Evolutionary conservation across 2,797 vertebrate species (phyloP), one percentile per base, ranked within the genome.

Genomic region (Thalassophryne amazonica): DNA sequence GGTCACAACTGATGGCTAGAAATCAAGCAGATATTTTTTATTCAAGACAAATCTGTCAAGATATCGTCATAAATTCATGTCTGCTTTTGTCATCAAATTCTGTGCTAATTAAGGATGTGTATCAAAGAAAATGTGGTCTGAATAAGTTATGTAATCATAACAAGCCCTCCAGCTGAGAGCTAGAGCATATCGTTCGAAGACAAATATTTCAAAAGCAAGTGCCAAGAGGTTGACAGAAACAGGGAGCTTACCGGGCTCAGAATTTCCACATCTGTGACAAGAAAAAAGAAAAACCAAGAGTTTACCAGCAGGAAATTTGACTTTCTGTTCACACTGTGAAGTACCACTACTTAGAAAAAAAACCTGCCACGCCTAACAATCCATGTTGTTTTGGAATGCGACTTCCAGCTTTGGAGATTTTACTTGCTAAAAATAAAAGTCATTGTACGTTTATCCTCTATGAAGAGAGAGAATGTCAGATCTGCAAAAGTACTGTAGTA

Each of bases 1-100:
- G 12, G 88, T 90, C 76, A 79, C 85, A 83, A 71, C 68, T 47
- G 71, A 41, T 53, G 85, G 78, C 89, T 92, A 29, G 46, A 77
- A 85, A 79, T 79, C 48, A 77, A 80, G 21, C 14, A 85, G 56
- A 78, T 40, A 59, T 48, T 42, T 34, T 8, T 45, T 15, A 14
- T 71, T 16, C 69, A 54, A 63, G 24, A 24, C n/a, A n/a, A n/a
- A n/a, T n/a, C n/a, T n/a, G n/a, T n/a, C n/a, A n/a, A n/a, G n/a
- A n/a, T n/a, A n/a, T n/a, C n/a, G n/a, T n/a, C n/a, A n/a, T n/a
- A n/a, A n/a, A n/a, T 25, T 16, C 7, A 7, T 43, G 13, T 48
- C 28, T 21, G 25, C 18, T 38, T 29, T 62, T 48, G 35, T 25
- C 23, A 27, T 41, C 42, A 4, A 41, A 67, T 51, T 46, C 31